Conservation (phyloP, 2,888 invertebrate species). For the Xanthia icteritia region DNA sequence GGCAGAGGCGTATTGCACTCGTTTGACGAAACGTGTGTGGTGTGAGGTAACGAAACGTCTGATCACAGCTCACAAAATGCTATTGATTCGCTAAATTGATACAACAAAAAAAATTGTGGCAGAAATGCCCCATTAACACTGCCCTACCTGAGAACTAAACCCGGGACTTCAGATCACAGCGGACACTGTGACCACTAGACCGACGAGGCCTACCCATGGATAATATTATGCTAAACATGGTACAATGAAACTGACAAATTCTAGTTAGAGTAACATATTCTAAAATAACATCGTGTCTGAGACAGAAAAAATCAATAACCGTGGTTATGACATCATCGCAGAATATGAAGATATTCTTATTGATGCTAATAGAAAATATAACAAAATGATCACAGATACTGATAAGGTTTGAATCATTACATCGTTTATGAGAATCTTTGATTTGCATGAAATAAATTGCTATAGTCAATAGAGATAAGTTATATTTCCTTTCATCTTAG, state of each 20-base stretch:
- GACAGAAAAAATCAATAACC: conserved; percentile 8
- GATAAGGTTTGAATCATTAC: neutral
- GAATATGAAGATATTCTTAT: conserved; percentile 6
- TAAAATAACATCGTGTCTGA: conserved; percentile 3
- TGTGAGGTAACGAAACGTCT: too few relatives aligned
- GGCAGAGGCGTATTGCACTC: neutral
- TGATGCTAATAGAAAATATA: conserved; percentile 28
- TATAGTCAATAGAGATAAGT: neutral
- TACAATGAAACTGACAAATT: neutral
- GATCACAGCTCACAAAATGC: too few relatives aligned
- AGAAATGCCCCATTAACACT: neutral
- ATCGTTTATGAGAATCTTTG: neutral
- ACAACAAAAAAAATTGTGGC: neutral
- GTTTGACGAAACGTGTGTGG: neutral
- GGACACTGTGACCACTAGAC: neutral
- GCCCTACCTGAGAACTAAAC: too few relatives aligned
- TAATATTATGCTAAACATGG: neutral
- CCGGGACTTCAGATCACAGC: neutral
- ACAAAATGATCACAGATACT: conserved; percentile 3
- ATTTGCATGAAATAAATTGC: neutral
- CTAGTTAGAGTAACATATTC: neutral
- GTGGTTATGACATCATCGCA: conserved; percentile 14
- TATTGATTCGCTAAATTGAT: too few relatives aligned
- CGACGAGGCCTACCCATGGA: neutral
- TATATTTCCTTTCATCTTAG: neutral